phyloP scores from a whole-genome alignment of 2,113 vertebrate genomes.

The Lichenostomus cassidix region DNA sequence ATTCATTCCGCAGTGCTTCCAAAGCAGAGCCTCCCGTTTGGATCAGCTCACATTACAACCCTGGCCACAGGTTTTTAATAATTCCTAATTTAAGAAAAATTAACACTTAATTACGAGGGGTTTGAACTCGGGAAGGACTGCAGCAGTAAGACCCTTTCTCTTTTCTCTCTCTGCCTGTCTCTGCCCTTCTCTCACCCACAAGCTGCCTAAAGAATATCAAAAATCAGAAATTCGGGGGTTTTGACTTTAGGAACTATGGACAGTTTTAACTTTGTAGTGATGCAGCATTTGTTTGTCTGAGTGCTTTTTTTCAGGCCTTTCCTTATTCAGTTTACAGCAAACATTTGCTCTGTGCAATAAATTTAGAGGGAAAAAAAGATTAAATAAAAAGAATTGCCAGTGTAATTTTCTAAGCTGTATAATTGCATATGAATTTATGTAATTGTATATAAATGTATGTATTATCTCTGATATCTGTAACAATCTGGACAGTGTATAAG shows the following conservation, averaged over 20 bases:
- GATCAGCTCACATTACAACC: slow-evolving; percentile 2
- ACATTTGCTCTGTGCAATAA: not conserved
- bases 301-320: not conserved
- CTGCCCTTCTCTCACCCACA: not conserved
- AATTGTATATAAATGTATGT: not conserved
- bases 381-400: not conserved
- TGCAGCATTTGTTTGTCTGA: not conserved
- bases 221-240: not conserved
- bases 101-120: not conserved
- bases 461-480: not conserved
- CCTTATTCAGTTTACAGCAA: not conserved
- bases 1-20: not conserved
- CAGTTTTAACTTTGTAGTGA: not conserved
- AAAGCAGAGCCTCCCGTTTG: not conserved
- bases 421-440: not conserved
- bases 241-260: not conserved
- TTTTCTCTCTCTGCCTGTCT: not conserved
- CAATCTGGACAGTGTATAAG: not conserved
- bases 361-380: not conserved
- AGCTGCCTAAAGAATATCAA: not conserved
- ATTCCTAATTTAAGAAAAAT: slow-evolving; percentile 38
- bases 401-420: not conserved
- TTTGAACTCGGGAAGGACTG: not conserved
- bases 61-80: not conserved
- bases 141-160: not conserved